Base-by-base conservation (phyloP, 2,888 invertebrate genomes). In the Watsonalla cultraria region DNA sequence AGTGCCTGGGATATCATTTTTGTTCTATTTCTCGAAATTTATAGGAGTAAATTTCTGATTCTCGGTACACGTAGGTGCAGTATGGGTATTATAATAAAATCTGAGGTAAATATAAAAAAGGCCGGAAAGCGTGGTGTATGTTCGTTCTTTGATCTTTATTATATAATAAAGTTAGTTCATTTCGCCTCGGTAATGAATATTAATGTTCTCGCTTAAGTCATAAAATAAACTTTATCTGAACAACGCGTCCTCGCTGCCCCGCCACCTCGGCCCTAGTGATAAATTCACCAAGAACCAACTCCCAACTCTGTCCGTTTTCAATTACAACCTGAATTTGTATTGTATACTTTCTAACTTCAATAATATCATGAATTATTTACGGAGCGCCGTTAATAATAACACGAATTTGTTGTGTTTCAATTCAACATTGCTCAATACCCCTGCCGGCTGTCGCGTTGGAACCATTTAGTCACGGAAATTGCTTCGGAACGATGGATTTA, bases 181-280 rank as follows among this genome's bases (percentile, higher is more conserved):
- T 89, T 87, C 71, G 76, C 80, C 68, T 73, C 80, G 70, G 82
- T 88, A 89, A 89, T 89, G 90, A 88, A 89, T 89, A 89, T 88
- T 88, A 90, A 90, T 88, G 88, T 77, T 82, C 82, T 83, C 80
- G 83, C 79, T 85, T 84, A 84, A 86, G 84, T 84, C 84, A 88
- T 89, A 89, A 90, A 89, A 87, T 88, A 85, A 88, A 89, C 84
- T 89, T 88, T 86, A 86, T 86, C 86, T 76, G 80, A 78, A 78
- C 80, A 83, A 81, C 76, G 84, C 84, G 82, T 83, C 82, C 76
- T 77, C 78, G 78, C 76, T 61, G 61, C 72, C 70, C 73, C 68
- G 72, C 73, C 72, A 78, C 79, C 76, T 74, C 74, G 71, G 75
- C 74, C 72, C 72, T 69, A 74, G 84, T 82, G 83, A 86, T 88